These are phyloP conservation scores for Nylanderia fulva DNA, from an alignment of 1,140 invertebrate species.

Conservation along the genomic window DNA sequence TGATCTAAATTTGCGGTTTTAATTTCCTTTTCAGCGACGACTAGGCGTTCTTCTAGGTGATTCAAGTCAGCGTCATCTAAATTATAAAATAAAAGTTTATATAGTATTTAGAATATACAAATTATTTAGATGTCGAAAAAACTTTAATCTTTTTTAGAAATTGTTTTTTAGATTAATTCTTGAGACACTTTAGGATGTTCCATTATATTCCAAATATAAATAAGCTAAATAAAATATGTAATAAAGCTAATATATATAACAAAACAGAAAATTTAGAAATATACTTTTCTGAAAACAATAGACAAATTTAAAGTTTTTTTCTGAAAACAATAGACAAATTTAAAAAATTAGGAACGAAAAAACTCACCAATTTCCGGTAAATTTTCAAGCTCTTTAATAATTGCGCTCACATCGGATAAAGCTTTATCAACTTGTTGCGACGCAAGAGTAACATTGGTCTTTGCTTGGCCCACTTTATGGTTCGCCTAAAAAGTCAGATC, in stretches of 20 bases:
- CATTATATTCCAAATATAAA: too few species aligned
- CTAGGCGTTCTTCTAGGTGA: slow-evolving; percentile 90
- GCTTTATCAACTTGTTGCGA: slow-evolving; percentile 93
- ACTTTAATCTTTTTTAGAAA: too few species aligned
- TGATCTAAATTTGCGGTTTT: slow-evolving; percentile 91
- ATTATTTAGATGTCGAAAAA: too few species aligned
- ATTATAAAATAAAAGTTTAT: slow-evolving; percentile 56
- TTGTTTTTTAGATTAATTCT: too few species aligned
- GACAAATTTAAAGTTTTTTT: slow-evolving; percentile 12
- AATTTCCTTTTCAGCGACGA: slow-evolving; percentile 91
- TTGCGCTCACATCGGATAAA: slow-evolving; percentile 91
- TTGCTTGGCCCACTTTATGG: slow-evolving; percentile 94
- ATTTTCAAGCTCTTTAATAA: slow-evolving; percentile 92
- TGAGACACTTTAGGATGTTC: too few species aligned
- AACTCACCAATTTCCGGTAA: slow-evolving; percentile 90
- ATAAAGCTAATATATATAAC: background rate
- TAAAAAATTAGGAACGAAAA: background rate
- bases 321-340: background rate
- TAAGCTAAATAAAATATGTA: too few species aligned
- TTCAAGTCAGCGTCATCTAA: slow-evolving; percentile 90
- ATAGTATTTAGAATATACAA: too few species aligned
- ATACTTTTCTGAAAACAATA: background rate
- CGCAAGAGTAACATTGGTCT: slow-evolving; percentile 92
- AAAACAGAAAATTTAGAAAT: background rate
- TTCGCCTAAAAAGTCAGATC: slow-evolving; percentile 86